Evolutionary conservation across 2,888 invertebrate species (phyloP).

Genomic region (Cheilosia impressa): DNA sequence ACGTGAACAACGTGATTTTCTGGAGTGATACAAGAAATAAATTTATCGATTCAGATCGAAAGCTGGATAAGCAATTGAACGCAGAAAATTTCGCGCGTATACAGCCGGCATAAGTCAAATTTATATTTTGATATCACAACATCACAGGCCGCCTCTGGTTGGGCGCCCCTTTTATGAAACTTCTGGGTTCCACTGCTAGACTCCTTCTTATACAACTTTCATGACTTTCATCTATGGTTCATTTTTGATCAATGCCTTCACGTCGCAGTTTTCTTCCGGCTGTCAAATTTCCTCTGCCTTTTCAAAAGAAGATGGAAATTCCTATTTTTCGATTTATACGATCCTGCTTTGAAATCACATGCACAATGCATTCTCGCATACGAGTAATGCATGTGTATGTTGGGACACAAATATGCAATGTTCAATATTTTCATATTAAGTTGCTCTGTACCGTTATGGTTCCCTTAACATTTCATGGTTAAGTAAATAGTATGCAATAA

Average conservation of each 20-base stretch:
- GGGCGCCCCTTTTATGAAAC: too few species aligned
- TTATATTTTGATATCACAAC: too few species aligned
- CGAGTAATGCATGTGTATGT: not conserved
- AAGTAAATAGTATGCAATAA: slow-evolving; percentile 72
- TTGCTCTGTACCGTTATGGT: slow-evolving; percentile 20
- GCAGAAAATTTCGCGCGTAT: too few species aligned
- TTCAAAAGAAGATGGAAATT: not conserved
- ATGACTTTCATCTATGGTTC: too few species aligned
- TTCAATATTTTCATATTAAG: slow-evolving; percentile 34
- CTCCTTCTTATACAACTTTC: too few species aligned
- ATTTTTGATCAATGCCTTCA: not conserved
- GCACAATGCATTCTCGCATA: not conserved
- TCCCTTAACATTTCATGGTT: slow-evolving; percentile 68
- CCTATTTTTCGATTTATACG: not conserved
- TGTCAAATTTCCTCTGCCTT: not conserved
- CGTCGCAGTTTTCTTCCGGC: not conserved
- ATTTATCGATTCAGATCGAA: too few species aligned
- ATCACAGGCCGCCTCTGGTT: too few species aligned
- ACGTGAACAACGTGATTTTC: too few species aligned
- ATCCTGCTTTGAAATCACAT: slow-evolving; percentile 17
- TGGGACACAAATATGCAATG: slow-evolving; percentile 18
- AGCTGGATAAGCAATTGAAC: too few species aligned
- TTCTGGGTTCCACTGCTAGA: too few species aligned
- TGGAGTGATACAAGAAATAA: too few species aligned
- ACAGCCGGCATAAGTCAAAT: too few species aligned